Evolutionary conservation across 2,888 invertebrate genomes (phyloP).

Genomic region (Pycnomerus fuliginosus): DNA sequence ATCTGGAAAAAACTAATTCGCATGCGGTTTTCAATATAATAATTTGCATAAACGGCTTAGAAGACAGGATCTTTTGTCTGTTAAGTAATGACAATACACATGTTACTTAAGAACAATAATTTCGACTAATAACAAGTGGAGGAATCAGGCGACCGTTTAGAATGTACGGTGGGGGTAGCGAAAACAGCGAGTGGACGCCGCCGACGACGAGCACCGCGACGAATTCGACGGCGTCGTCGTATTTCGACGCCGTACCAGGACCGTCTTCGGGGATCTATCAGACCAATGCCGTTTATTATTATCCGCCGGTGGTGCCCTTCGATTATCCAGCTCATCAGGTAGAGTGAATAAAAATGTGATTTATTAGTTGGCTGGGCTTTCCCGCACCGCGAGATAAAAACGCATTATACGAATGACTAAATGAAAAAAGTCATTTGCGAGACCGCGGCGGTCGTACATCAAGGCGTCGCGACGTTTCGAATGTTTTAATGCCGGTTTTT

Average conservation of each 20-base stretch:
- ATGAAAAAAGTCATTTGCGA: slow-evolving; percentile 3
- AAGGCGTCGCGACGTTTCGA: slow-evolving; percentile 1
- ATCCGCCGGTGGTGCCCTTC: slow-evolving; percentile 15
- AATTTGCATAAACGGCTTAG: too few relatives aligned
- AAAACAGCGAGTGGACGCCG: slow-evolving; percentile 8
- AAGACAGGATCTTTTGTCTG: slow-evolving; percentile 5
- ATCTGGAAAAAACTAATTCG: too few relatives aligned
- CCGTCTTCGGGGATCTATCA: slow-evolving; percentile 8
- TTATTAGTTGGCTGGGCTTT: not conserved
- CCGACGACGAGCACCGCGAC: slow-evolving; percentile 6
- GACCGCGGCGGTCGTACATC: slow-evolving; percentile 8
- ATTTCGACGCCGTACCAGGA: slow-evolving; percentile 10
- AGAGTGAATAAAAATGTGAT: too few relatives aligned
- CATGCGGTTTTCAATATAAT: too few relatives aligned
- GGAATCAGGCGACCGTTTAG: not conserved
- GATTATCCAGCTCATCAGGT: slow-evolving; percentile 15
- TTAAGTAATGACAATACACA: not conserved
- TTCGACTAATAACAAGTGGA: not conserved
- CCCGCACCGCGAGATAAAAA: not conserved
- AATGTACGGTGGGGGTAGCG: slow-evolving; percentile 3
- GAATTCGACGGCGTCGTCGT: not conserved
- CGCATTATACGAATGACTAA: not conserved
- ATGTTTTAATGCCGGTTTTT: too few relatives aligned
- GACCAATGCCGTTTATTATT: slow-evolving; percentile 5
- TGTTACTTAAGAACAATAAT: too few relatives aligned